These are phyloP conservation scores for Drosophila prosaltans DNA, from an alignment of 1,140 invertebrate species.

Conservation along the genomic window DNA sequence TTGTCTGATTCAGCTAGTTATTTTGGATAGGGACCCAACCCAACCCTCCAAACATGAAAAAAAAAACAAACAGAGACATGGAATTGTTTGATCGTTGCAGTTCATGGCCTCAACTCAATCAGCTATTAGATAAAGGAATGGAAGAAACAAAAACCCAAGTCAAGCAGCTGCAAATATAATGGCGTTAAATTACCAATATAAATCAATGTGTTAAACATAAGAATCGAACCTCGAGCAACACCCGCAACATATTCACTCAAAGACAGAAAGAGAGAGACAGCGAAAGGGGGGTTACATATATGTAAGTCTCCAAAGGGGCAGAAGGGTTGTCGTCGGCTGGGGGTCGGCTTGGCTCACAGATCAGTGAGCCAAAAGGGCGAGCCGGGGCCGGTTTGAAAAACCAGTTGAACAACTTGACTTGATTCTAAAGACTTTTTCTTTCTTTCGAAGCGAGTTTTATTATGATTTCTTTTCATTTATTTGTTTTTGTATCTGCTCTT, in stretches of 20 bases:
- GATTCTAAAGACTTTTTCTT: conserved; percentile 80
- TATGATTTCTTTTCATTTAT: conserved; percentile 27
- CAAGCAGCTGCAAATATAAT: conserved; percentile 66
- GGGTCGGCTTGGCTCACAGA: conserved; percentile 23
- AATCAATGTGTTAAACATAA: conserved; percentile 71
- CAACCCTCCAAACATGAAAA: conserved; percentile 1
- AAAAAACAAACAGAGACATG: conserved; percentile 34
- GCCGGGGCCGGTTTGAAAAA: conserved; percentile 58
- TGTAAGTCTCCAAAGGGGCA: conserved; percentile 46
- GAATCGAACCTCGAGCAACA: conserved; percentile 39
- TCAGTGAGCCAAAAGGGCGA: conserved; percentile 44
- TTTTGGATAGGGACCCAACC: conserved; percentile 34
- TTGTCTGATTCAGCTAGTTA: neutral
- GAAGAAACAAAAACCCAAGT: conserved; percentile 18
- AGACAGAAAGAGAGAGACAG: neutral
- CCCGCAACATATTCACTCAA: conserved; percentile 45
- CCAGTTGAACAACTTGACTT: conserved; percentile 78
- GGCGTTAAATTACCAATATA: conserved; percentile 80
- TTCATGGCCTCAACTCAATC: conserved; percentile 55
- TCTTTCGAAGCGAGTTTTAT: conserved; percentile 65
- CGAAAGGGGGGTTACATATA: neutral
- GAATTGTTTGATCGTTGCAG: conserved; percentile 72
- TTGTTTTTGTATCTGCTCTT: conserved; percentile 1
- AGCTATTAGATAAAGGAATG: conserved; percentile 62
- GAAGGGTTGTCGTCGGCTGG: neutral